A percentile compares a stretch with the other conserved stretches of the same genome.
Conservation (phyloP, 1,140 invertebrate genomes). For the Ceratina calcarata region DNA sequence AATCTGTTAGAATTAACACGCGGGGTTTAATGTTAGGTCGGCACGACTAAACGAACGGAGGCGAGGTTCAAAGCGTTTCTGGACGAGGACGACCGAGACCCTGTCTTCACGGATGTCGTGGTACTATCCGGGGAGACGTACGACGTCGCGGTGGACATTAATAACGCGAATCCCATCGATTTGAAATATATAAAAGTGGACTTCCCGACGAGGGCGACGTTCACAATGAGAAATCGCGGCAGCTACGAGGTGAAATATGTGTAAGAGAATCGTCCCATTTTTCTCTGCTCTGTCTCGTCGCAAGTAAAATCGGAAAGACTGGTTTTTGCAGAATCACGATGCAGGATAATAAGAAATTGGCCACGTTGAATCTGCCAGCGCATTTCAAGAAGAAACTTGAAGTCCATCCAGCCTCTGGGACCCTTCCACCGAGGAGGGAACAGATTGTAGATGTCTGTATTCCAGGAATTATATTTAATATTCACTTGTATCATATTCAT, state of each 20-base stretch:
- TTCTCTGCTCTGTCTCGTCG: not conserved
- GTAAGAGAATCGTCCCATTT: constrained; percentile 46
- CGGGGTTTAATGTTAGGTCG: constrained; percentile 56
- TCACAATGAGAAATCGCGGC: constrained; percentile 69
- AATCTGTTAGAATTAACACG: no score
- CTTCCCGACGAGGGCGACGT: constrained; percentile 22
- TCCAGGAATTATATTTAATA: not conserved
- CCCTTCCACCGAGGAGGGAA: constrained; percentile 52
- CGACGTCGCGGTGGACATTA: constrained; percentile 67
- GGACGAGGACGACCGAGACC: constrained; percentile 55
- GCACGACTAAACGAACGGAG: constrained; percentile 24
- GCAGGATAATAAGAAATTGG: constrained; percentile 51
- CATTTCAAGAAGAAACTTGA: constrained; percentile 57
- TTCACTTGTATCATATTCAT: no score
- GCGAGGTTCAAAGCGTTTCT: constrained; percentile 62
- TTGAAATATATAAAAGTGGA: constrained; percentile 64
- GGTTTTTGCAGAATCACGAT: constrained; percentile 45
- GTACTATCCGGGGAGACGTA: constrained; percentile 68
- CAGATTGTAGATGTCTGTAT: constrained; percentile 51
- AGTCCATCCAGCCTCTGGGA: constrained; percentile 57
- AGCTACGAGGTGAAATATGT: constrained; percentile 67
- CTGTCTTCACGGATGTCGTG: constrained; percentile 60
- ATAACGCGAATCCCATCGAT: constrained; percentile 67
- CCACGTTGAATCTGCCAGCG: constrained; percentile 29
- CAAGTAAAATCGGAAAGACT: not conserved